A percentile compares a stretch with the other conserved stretches of the same genome.
phyloP scores from a whole-genome alignment of 2,888 invertebrate genomes.

The Tachina grossa region DNA sequence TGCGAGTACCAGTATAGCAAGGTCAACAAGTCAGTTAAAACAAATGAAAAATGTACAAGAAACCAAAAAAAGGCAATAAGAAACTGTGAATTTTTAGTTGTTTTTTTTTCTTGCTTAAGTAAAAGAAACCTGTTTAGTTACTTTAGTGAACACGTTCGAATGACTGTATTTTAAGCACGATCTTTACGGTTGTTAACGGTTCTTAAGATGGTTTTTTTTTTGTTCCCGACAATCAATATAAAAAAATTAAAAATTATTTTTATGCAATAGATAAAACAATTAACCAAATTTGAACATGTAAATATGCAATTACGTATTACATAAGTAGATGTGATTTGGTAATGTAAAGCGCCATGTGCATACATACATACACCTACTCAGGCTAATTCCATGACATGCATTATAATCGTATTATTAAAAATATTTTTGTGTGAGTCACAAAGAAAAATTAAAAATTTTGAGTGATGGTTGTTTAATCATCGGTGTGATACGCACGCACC shows the following conservation, averaged over 20 bases:
- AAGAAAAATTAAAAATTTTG: no score
- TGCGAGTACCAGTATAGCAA: constrained; percentile 43
- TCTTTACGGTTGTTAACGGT: constrained; percentile 57
- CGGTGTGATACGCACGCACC: no score
- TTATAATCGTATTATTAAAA: no score
- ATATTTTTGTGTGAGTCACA: no score
- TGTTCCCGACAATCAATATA: constrained; percentile 1
- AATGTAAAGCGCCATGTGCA: no score
- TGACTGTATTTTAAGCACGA: constrained; percentile 31
- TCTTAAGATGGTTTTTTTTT: constrained; percentile 37
- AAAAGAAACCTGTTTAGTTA: constrained; percentile 49
- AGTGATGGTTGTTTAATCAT: no score
- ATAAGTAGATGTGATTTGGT: no score
- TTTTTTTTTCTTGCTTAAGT: background rate
- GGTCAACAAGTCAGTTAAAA: constrained; percentile 69
- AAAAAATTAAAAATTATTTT: constrained; percentile 6
- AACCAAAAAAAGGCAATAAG: constrained; percentile 37
- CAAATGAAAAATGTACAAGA: constrained; percentile 59
- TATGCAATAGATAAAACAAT: constrained; percentile 34
- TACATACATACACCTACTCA: no score
- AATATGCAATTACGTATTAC: background rate
- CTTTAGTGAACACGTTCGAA: constrained; percentile 21
- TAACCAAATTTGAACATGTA: constrained; percentile 12
- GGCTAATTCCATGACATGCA: no score
- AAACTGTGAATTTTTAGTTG: constrained; percentile 36